Percentiles rank a stretch among this genome's conserved stretches.
Conservation (phyloP, 2,797 vertebrate genomes). For the Macropodus opercularis region DNA sequence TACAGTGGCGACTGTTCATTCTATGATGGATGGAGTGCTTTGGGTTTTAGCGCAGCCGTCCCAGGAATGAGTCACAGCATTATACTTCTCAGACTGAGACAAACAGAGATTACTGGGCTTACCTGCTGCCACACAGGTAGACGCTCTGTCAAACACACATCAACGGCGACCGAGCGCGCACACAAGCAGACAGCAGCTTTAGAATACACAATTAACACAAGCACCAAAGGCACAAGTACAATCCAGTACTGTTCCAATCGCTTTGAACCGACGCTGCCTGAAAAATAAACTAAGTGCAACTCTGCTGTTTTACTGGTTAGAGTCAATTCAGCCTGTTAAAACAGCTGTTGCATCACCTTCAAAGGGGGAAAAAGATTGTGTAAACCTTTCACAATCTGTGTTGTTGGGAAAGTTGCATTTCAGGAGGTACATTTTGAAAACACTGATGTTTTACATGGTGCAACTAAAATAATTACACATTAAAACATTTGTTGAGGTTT, state of each 20-base stretch:
- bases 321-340: background rate
- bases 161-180: constrained; percentile 32
- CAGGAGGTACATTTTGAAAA: constrained; percentile 9
- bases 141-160: constrained; percentile 65
- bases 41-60: constrained; percentile 61
- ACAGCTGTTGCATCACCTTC: background rate
- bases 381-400: too few relatives aligned
- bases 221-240: constrained; percentile 34
- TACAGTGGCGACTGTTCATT: constrained; percentile 63
- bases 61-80: constrained; percentile 73
- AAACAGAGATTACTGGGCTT: constrained; percentile 78
- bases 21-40: constrained; percentile 64
- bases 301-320: background rate
- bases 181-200: constrained; percentile 40
- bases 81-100: constrained; percentile 76
- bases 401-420: constrained; percentile 28
- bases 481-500: too few relatives aligned
- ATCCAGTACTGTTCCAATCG: constrained; percentile 38
- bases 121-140: constrained; percentile 75
- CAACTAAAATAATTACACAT: background rate
- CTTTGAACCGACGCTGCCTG: constrained; percentile 26
- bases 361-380: too few relatives aligned
- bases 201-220: constrained; percentile 29
- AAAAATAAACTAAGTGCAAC: background rate
- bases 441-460: background rate